Evolutionary conservation across 2,888 invertebrate genomes (phyloP).

Genomic region (Drosophila tripunctata): DNA sequence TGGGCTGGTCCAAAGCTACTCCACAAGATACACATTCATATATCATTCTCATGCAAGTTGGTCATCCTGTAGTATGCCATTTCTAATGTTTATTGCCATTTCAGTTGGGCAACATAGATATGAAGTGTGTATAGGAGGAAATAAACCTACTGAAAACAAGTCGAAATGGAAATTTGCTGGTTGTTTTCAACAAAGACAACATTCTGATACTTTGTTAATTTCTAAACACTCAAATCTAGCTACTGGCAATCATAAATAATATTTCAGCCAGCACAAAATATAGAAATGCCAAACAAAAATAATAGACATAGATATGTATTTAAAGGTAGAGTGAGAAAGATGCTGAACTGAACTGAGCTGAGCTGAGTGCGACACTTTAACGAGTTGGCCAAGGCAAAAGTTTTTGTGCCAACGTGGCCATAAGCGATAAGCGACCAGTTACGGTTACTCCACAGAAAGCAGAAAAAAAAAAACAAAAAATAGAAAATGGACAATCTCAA

Average conservation of each 20-base stretch:
- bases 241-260: slow-evolving; percentile 23
- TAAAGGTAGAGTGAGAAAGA: slow-evolving; percentile 1
- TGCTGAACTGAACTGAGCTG: too few species aligned
- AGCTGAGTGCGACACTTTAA: slow-evolving; percentile 62
- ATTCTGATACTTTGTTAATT: not conserved
- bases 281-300: not conserved
- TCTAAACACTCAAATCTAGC: slow-evolving; percentile 12
- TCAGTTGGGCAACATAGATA: slow-evolving; percentile 16
- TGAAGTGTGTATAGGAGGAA: slow-evolving; percentile 14
- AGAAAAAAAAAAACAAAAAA: too few species aligned
- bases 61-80: slow-evolving; percentile 54
- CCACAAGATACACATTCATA: slow-evolving; percentile 25
- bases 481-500: too few species aligned
- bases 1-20: too few species aligned
- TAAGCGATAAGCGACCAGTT: slow-evolving; percentile 61
- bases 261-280: not conserved
- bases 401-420: slow-evolving; percentile 75
- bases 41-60: slow-evolving; percentile 62
- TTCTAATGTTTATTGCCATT: slow-evolving; percentile 66
- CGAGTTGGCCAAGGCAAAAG: slow-evolving; percentile 59
- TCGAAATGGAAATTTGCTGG: slow-evolving; percentile 25
- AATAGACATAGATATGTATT: not conserved
- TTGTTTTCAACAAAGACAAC: not conserved
- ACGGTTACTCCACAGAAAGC: slow-evolving; percentile 20
- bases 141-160: not conserved